These are phyloP conservation scores for Actinia equina DNA, from an alignment of 64 coral and sea anemone genomes.

Conservation along the genomic window DNA sequence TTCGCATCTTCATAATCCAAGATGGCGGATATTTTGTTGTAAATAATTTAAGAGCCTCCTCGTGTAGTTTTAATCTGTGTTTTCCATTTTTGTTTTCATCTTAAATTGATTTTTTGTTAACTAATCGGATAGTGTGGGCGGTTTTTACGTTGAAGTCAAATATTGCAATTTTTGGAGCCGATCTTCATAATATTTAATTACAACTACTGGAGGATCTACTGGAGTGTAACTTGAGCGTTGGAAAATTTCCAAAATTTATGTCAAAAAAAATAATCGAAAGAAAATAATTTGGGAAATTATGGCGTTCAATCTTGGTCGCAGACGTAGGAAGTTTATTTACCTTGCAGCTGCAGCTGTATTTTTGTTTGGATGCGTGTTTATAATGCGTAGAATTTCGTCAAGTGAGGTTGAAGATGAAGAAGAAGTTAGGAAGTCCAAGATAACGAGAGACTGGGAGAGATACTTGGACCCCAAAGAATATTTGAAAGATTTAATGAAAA, in stretches of 20 bases:
- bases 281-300: neutral
- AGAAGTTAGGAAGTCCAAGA: neutral
- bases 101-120: neutral
- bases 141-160: neutral
- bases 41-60: neutral
- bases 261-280: neutral
- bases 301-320: neutral
- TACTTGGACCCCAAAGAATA: neutral
- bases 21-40: neutral
- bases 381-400: conserved; percentile 21
- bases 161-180: neutral
- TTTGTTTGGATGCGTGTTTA: conserved; percentile 25
- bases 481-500: neutral
- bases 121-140: neutral
- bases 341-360: conserved; percentile 16
- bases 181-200: neutral
- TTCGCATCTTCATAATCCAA: neutral
- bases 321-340: conserved; percentile 24
- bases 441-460: neutral
- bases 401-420: conserved; percentile 11
- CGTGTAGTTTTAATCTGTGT: neutral
- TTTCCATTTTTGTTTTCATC: neutral
- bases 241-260: neutral
- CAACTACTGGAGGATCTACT: neutral
- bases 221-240: neutral